A percentile compares a stretch with the other conserved stretches of the same genome.
Evolutionary conservation across 2,888 invertebrate species (phyloP).

Genomic region (Thereva nobilitata): DNA sequence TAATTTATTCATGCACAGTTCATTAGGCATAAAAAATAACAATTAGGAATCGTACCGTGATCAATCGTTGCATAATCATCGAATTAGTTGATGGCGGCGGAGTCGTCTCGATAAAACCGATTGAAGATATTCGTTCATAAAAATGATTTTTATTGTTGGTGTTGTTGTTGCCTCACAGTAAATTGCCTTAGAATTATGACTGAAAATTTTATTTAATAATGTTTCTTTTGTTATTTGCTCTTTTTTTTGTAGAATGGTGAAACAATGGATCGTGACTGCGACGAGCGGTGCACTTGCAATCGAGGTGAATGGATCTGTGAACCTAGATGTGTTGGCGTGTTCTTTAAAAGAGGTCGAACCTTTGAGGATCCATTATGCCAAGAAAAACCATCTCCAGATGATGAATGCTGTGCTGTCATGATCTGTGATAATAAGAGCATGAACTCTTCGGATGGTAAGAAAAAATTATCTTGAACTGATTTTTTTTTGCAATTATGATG

Average conservation of each 20-base stretch:
- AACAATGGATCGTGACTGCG: constrained; percentile 73
- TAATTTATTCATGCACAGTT: too few species aligned
- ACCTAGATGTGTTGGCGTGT: constrained; percentile 72
- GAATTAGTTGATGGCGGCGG: too few species aligned
- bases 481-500: too few species aligned
- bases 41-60: too few species aligned
- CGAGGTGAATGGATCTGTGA: constrained; percentile 73
- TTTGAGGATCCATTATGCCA: constrained; percentile 73
- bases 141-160: too few species aligned
- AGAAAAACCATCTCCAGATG: constrained; percentile 70
- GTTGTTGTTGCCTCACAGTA: too few species aligned
- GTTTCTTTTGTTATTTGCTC: constrained; percentile 29
- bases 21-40: too few species aligned
- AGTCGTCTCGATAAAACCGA: too few species aligned
- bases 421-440: constrained; percentile 63
- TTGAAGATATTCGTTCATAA: too few species aligned
- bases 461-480: background rate
- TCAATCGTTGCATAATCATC: too few species aligned
- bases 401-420: constrained; percentile 72
- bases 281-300: constrained; percentile 75
- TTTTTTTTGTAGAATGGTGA: constrained; percentile 65
- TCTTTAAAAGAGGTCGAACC: constrained; percentile 69
- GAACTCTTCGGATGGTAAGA: constrained; percentile 52
- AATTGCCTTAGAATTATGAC: too few species aligned
- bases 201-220: background rate